Evolutionary conservation across 2,888 invertebrate species (phyloP).

Genomic region (Matsumyia berberina): DNA sequence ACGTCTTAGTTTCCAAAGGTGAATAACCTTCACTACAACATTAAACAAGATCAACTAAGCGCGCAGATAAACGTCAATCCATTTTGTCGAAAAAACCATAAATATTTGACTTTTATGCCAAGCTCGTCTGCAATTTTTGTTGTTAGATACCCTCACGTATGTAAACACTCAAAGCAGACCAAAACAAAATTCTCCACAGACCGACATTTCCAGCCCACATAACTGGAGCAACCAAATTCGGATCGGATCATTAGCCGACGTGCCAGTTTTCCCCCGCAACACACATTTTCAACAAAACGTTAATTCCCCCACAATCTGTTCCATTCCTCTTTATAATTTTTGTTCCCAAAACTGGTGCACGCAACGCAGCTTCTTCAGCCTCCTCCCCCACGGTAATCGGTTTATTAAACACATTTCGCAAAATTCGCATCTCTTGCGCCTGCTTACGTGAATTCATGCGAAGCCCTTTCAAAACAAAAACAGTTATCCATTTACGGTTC

Average conservation of each 20-base stretch:
- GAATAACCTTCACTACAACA: no score
- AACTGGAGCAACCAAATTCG: slow-evolving; percentile 10
- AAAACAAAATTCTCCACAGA: neutral
- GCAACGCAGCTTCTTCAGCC: neutral
- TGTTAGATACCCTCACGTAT: no score
- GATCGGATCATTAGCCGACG: slow-evolving; percentile 22
- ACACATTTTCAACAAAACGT: slow-evolving; percentile 11
- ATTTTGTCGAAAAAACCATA: no score
- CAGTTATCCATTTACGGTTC: slow-evolving; percentile 54
- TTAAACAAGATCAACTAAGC: no score
- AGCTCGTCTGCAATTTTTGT: neutral
- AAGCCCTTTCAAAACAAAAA: slow-evolving; percentile 27
- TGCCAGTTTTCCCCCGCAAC: slow-evolving; percentile 15
- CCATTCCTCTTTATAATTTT: neutral
- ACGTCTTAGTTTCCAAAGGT: no score
- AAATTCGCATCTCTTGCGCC: neutral
- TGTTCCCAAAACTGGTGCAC: slow-evolving; percentile 7
- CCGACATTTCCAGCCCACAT: neutral
- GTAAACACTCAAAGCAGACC: neutral
- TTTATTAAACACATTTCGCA: slow-evolving; percentile 2
- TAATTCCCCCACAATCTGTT: slow-evolving; percentile 21
- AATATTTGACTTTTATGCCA: neutral
- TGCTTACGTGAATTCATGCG: slow-evolving; percentile 14
- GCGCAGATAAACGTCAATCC: no score
- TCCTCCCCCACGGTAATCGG: slow-evolving; percentile 8